Conservation (phyloP, 2,888 invertebrate genomes). For the Liodrosophila aerea region DNA sequence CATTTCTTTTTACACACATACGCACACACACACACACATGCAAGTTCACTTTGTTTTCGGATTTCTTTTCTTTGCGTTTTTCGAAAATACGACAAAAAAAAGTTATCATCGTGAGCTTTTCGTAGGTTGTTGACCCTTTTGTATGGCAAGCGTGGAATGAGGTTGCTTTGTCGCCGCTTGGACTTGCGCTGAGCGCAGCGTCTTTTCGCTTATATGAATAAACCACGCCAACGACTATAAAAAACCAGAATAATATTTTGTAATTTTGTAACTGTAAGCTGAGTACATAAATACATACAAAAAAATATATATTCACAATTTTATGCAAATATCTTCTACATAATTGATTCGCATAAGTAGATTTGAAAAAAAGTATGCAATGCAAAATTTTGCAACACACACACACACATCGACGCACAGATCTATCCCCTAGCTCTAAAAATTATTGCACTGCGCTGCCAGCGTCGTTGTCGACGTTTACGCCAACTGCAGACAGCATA, state of each 20-base stretch:
- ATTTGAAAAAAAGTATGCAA: conserved; percentile 67
- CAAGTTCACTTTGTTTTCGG: conserved; percentile 56
- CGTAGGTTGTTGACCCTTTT: conserved; percentile 69
- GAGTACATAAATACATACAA: not conserved
- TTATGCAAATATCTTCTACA: no score
- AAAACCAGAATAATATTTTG: conserved; percentile 12
- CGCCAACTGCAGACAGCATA: conserved; percentile 50
- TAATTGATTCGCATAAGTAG: no score
- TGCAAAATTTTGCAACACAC: conserved; percentile 34
- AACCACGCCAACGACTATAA: conserved; percentile 7
- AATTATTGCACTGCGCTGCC: conserved; percentile 54
- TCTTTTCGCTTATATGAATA: conserved; percentile 26
- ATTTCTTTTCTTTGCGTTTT: conserved; percentile 68
- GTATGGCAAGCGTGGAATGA: conserved; percentile 55
- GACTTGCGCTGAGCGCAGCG: conserved; percentile 50
- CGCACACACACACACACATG: conserved; percentile 5
- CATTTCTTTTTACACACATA: conserved; percentile 44
- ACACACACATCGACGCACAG: conserved; percentile 3
- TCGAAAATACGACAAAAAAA: conserved; percentile 46
- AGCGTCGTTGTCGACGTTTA: conserved; percentile 37
- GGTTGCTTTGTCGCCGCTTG: conserved; percentile 59
- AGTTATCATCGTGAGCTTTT: conserved; percentile 60
- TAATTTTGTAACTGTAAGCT: conserved; percentile 32
- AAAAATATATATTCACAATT: not conserved
- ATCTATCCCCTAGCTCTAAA: conserved; percentile 3